Evolutionary conservation across 2,113 vertebrate species (phyloP), one percentile per base, ranked within the genome.

Genomic region (Marcusenius ussheri): DNA sequence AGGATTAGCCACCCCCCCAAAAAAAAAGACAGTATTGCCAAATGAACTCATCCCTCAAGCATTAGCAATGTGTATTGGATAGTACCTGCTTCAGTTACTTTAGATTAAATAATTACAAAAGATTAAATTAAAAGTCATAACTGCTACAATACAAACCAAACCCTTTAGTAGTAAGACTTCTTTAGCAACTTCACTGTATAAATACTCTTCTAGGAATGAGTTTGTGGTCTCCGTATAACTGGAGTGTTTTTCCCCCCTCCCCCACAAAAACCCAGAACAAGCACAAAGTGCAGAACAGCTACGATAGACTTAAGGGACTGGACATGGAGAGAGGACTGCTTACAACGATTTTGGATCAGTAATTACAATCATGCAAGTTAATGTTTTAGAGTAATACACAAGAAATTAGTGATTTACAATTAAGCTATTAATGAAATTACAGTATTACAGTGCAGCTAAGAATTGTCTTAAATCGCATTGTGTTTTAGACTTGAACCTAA

Each of bases 131-230:
- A 24, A 53, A 35, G 45, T 49, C 46, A 85, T 3, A 17, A 35
- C 50, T 53, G 31, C n/a, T 51, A 87, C n/a, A 27, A 87, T 53
- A 87, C 50, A 87, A 35, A 87, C 47, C 51, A 53, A 84, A 46
- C 42, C 24, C 39, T 84, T 84, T n/a, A 84, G 45, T 47, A 83
- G 21, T 83, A 47, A 84, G 42, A 77, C 83, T 21, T 84, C 51
- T 84, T 84, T n/a, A 84, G 83, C 49, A 51, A 87, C 85, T 53
- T 87, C 11, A 62, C 31, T 66, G 56, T 21, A 88, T 88, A 88
- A 88, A 88, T 62, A 45, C 3, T 15, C 1, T 39, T 88, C 51
- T 53, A 35, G 27, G 13, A 49, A 39, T 53, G 19, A 21, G 85
- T 87, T 51, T 51, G 13, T 56, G n/a, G n/a, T 87, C 27, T 87